Evolutionary conservation across 2,888 invertebrate species (phyloP), one percentile per base, ranked within the genome.

Genomic region (Bhutanitis thaidina): DNA sequence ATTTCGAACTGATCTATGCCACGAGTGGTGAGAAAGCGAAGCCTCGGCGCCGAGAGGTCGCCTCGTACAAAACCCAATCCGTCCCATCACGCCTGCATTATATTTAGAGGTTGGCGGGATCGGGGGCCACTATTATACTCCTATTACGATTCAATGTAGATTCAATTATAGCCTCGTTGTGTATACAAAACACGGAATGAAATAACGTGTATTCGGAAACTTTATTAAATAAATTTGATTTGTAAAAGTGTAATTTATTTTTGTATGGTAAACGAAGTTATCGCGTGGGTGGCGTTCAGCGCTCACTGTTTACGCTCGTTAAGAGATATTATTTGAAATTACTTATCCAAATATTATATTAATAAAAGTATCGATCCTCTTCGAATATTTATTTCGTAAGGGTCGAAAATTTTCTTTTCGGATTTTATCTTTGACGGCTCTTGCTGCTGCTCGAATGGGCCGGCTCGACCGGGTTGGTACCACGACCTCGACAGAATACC

Each of bases 41-140:
- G 53, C 57, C 51, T 53, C 54, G 71, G 66, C 69, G 69, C 70
- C 70, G 57, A 52, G 48, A 52, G 64, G 71, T 58, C 72, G 67
- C 58, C 53, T 47, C 53, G 48, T 53, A 56, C 59, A 47, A 46
- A 43, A 48, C 48, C 54, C 55, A 52, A 50, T 40, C 55, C 52
- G 54, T 46, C 46, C 52, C 52, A 38, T 43, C 46, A n/a, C 41
- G 52, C 52, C 47, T 47, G 27, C 57, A 58, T 62, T 57, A 60
- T 58, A 52, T 58, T 59, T 53, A 56, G 53, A 45, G 45, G 27
- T 38, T 43, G 47, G 49, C 50, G 51, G 43, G 46, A 40, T 43
- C 39, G 49, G 50, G 51, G 43, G 48, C 56, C 43, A 56, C 55
- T 55, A 59, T 56, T 59, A 53, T 54, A 55, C 41, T 54, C 55